Base-by-base conservation (phyloP, 2,113 vertebrate genomes). In the Tretioscincus oriximinensis region DNA sequence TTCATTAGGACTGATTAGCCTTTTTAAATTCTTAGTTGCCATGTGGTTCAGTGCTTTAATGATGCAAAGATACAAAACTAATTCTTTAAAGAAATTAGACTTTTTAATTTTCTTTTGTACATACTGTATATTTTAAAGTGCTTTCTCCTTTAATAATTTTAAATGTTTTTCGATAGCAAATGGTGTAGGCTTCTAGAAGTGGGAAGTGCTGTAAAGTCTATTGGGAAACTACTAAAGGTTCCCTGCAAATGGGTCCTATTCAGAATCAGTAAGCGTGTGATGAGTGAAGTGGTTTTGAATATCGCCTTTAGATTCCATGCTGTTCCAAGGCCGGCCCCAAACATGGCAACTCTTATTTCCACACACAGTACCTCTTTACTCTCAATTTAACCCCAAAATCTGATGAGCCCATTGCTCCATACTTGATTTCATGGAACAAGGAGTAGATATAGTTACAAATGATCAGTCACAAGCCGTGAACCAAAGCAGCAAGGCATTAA, bases 341-440 rank as follows among this genome's bases (percentile, higher is more conserved):
- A 97, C 96, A 96, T 95, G 96, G 96, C 94, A 95, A 94, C 96
- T 95, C 96, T 96, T 96, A 96, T 96, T 96, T 96, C 93, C 93
- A 95, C 95, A 96, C 95, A 96, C 95, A 96, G 96, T 95, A 95
- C 95, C 95, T 96, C 96, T 97, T 97, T 96, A 97, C 97, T 97
- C 97, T 97, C 97, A 97, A 97, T 97, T 97, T 97, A 97, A 97
- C 96, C 96, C 95, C 95, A 95, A 96, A 97, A 97, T 97, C 96
- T 96, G 96, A 97, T 97, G 96, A 97, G 96, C 95, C 95, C 95
- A 94, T 95, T 96, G 96, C 93, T 95, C 94, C 96, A 96, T 95
- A 96, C 95, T 96, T 96, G 96, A 97, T 97, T 97, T 97, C 96
- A 97, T 97, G 96, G 96, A 97, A 97, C 96, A 97, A 95, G 96